Percentiles rank a stretch among this genome's conserved stretches.
Conservation (phyloP, 2,797 vertebrate genomes). For the Platyrinchus mystaceus region DNA sequence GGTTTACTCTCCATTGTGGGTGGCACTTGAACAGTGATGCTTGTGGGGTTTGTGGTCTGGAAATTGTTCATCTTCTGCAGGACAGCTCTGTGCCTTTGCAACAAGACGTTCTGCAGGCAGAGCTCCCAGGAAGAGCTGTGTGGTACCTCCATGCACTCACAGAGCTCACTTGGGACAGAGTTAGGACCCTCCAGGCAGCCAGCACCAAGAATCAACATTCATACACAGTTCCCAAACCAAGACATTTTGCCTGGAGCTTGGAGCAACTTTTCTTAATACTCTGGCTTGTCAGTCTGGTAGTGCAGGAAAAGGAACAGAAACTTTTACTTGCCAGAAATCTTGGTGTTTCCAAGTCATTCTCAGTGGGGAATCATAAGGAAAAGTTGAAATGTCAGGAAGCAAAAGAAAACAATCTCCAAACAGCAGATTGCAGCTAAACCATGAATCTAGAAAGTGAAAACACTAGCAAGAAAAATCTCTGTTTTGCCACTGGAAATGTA, state of each 20-base stretch:
- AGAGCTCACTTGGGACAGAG: not conserved
- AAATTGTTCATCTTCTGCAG: not conserved
- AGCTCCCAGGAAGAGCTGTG: not conserved
- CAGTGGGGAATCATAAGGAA: not conserved
- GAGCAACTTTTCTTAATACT: not conserved
- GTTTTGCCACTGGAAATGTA: not conserved
- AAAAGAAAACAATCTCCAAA: not conserved
- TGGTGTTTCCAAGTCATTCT: not conserved
- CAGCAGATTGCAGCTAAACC: not conserved
- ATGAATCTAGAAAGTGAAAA: not conserved
- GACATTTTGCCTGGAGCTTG: not conserved
- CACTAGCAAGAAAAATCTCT: not conserved
- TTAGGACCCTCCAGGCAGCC: not conserved
- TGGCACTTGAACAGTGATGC: not conserved
- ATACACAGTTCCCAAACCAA: not conserved
- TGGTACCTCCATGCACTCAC: accelerated
- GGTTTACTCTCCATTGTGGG: not conserved
- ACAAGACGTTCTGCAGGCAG: not conserved
- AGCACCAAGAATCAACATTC: not conserved
- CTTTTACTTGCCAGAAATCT: not conserved
- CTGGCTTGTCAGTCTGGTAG: not conserved
- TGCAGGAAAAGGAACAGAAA: not conserved
- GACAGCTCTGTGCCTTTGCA: not conserved
- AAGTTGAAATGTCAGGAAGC: not conserved
- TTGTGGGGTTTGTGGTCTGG: not conserved